These are phyloP conservation scores for Caenorhabditis elegans DNA, from an alignment of 1,140 invertebrate species.

Conservation along the genomic window WBcel235 BX284606.5:17025501-17026000, in stretches of 20 bases:
- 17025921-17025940: no score
- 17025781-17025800: no score
- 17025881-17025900: no score
- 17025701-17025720: neutral
- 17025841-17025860: no score
- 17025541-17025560: slow-evolving; percentile 70
- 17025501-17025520: neutral
- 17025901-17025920: no score
- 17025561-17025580: slow-evolving; percentile 71
- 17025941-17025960: no score
- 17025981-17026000: no score
- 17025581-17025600: slow-evolving; percentile 28
- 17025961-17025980: no score
- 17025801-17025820: no score
- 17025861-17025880: no score
- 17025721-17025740: neutral
- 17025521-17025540: neutral
- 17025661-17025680: slow-evolving; percentile 24
- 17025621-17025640: slow-evolving; percentile 17
- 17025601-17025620: slow-evolving; percentile 16
- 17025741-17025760: neutral
- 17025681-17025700: neutral
- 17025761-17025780: no score
- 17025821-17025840: no score
- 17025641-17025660: slow-evolving; percentile 17